Percentiles rank a stretch among this genome's conserved stretches.
Conservation (phyloP, 2,113 vertebrate species). For the Hipposideros armiger region DNA sequence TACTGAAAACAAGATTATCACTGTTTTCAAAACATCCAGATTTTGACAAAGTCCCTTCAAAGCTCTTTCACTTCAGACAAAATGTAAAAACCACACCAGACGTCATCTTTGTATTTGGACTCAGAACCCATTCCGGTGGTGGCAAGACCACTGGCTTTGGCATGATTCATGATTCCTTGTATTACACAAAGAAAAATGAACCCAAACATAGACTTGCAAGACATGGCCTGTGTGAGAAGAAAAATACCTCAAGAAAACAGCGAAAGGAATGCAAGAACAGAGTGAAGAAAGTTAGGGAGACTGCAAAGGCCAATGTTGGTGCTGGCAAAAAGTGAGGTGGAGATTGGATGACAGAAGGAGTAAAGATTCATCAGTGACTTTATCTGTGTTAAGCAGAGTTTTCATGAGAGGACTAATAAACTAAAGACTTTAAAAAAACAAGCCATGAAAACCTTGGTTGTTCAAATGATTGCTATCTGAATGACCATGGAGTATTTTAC, state of each 20-base stretch:
- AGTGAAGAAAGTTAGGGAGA: too few relatives aligned
- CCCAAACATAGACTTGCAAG: too few relatives aligned
- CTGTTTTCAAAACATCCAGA: conserved; percentile 23
- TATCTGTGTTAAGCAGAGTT: neutral
- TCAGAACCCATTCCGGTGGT: neutral
- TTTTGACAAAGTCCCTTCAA: neutral
- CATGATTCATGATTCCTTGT: too few relatives aligned
- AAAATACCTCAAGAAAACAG: too few relatives aligned
- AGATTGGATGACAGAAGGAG: too few relatives aligned
- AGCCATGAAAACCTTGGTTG: neutral
- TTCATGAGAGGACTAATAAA: neutral
- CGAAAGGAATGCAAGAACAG: too few relatives aligned
- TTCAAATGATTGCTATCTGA: neutral
- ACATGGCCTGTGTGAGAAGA: too few relatives aligned
- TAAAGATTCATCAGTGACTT: too few relatives aligned
- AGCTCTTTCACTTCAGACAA: neutral
- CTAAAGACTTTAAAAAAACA: too few relatives aligned
- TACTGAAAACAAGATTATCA: neutral
- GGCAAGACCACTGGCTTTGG: neutral
- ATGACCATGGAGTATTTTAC: neutral
- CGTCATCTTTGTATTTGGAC: neutral
- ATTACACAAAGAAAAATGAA: too few relatives aligned
- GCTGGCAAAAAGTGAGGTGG: too few relatives aligned
- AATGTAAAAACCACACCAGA: neutral
- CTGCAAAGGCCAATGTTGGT: too few relatives aligned